Evolutionary conservation across 2,888 invertebrate species (phyloP), one percentile per base, ranked within the genome.

Genomic region (Cryptus viduatorius): DNA sequence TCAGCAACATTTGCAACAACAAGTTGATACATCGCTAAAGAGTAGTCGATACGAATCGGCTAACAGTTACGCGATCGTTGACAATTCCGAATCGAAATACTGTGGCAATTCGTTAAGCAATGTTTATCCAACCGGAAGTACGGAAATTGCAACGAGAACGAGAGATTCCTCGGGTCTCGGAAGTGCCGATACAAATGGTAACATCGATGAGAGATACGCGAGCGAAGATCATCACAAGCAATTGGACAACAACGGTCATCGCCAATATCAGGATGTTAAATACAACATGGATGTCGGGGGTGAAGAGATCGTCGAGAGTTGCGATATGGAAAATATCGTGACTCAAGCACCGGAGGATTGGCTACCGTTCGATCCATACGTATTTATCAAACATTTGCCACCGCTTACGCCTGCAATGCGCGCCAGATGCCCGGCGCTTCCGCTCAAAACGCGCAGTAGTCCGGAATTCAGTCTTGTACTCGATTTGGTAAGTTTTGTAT

Each of bases 361-460:
- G 94, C 97, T 98, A 87, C 96, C 97, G 0, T 98, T 98, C 91
- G 98, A 98, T 94, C 98, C 98, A 0, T 98, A 98, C 89, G 95
- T 97, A 81, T 98, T 99, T 93, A 98, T 99, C 86, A 98, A 98
- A 93, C 98, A 97, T 94, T 95, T 99, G 89, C 97, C 97, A 44
- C 97, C 97, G 10, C 94, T 97, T 42, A 97, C 97, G 0, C 95
- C 96, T 65, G 97, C 97, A 87, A 96, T 97, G 96, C 94, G 96
- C 87, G 95, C 96, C 1, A 93, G 95, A 3, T 96, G 96, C 90
- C 97, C 98, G 1, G 98, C 98, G 1, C 94, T 99, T 80, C 99
- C 99, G 0, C 94, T 98, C 59, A 98, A 98, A 93, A 99, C 98
- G 0, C 94, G 98, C 71, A 98, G 98, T 90, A 98, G 98, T 90